phyloP scores from a whole-genome alignment of 2,888 invertebrate species.

The Heliconius ethilla region DNA sequence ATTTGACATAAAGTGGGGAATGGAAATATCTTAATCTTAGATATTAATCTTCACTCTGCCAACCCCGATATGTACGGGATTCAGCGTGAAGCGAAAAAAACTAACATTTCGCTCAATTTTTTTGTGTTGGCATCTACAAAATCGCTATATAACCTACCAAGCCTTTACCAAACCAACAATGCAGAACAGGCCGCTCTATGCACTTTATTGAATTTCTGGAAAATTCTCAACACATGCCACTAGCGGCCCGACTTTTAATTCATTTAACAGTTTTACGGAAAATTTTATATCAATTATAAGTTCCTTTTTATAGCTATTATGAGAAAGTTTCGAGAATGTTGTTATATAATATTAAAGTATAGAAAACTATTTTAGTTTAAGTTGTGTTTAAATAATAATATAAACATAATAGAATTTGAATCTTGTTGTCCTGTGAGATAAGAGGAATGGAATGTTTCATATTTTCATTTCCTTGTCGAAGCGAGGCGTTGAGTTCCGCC shows the following conservation, averaged over 20 bases:
- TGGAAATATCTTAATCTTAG: too few species aligned
- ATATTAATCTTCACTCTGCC: too few species aligned
- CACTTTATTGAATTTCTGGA: constrained; percentile 72
- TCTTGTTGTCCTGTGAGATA: too few species aligned
- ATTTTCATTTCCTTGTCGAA: too few species aligned
- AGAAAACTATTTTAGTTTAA: background rate
- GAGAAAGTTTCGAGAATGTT: background rate
- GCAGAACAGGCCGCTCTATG: constrained; percentile 46
- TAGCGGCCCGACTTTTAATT: constrained; percentile 56
- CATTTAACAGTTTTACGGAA: constrained; percentile 48
- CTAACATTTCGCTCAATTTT: too few species aligned
- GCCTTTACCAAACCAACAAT: constrained; percentile 49
- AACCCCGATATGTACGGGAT: too few species aligned
- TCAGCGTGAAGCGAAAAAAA: too few species aligned
- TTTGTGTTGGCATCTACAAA: background rate
- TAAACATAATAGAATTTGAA: too few species aligned
- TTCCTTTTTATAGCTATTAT: constrained; percentile 35
- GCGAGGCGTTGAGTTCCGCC: too few species aligned
- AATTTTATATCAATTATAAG: constrained; percentile 43
- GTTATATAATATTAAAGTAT: background rate
- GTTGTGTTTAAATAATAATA: too few species aligned
- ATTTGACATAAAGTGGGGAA: background rate
- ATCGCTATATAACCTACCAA: constrained; percentile 35
- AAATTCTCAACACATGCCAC: constrained; percentile 70
- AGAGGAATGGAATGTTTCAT: too few species aligned